Evolutionary conservation across 2,113 vertebrate genomes (phyloP).

Genomic region (Python bivittatus): DNA sequence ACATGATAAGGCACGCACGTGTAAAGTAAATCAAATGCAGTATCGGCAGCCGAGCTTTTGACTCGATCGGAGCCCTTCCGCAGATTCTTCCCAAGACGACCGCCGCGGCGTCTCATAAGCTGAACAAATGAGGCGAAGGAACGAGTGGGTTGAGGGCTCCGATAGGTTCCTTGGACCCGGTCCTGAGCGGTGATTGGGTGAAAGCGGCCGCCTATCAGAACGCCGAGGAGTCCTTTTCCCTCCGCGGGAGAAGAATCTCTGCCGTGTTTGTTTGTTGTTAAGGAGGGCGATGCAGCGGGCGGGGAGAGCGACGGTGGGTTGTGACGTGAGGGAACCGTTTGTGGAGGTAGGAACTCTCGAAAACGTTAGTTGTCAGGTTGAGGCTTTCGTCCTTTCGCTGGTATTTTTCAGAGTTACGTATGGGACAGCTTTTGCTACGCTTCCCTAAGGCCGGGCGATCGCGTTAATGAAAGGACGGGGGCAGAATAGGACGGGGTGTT

Average conservation of each 20-base stretch:
- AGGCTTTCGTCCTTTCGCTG: not conserved
- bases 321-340: not conserved
- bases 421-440: not conserved
- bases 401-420: not conserved
- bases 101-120: not conserved
- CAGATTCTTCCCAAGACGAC: not conserved
- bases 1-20: not conserved
- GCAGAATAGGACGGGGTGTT: not conserved
- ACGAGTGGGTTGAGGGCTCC: not conserved
- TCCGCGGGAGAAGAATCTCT: too few species aligned
- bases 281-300: too few species aligned
- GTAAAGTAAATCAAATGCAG: not conserved
- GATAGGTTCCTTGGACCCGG: not conserved
- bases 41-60: not conserved
- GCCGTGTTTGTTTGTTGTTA: not conserved
- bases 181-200: not conserved
- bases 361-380: too few species aligned
- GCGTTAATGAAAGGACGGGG: not conserved
- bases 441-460: not conserved
- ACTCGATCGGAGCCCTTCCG: not conserved
- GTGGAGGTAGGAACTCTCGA: not conserved
- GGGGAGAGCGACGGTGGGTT: not conserved
- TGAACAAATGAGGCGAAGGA: not conserved
- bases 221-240: not conserved
- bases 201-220: not conserved